Conservation (phyloP, 2,113 vertebrate species). For the Mesitornis unicolor region DNA sequence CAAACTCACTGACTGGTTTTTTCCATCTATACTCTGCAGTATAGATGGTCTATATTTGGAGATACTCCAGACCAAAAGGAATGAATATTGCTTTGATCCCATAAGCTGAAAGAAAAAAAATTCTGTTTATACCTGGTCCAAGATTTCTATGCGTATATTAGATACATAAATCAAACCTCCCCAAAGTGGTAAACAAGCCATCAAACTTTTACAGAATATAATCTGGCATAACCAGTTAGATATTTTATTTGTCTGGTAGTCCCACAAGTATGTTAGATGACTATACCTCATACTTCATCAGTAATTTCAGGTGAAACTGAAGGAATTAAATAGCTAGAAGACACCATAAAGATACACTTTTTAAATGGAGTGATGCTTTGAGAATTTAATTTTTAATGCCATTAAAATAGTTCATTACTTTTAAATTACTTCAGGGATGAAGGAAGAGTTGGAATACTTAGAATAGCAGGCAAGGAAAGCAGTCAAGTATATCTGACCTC, state of each 20-base stretch:
- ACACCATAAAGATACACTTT: background rate
- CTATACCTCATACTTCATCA: background rate
- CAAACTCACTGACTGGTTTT: background rate
- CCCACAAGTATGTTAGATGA: background rate
- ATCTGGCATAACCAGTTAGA: background rate
- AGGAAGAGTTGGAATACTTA: background rate
- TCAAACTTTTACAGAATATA: background rate
- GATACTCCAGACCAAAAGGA: slow-evolving; percentile 2
- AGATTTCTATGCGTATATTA: background rate
- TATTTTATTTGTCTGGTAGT: background rate
- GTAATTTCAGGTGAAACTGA: background rate
- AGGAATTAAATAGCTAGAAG: background rate
- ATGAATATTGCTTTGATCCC: slow-evolving; percentile 3
- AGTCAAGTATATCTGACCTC: background rate
- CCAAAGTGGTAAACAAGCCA: background rate
- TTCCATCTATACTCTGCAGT: background rate
- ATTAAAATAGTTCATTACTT: background rate
- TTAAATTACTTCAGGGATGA: background rate
- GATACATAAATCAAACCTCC: background rate
- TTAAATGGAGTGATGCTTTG: background rate
- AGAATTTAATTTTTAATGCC: background rate
- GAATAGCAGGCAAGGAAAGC: background rate
- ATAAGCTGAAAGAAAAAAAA: background rate
- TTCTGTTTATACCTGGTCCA: background rate
- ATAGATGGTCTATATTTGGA: slow-evolving; percentile 13